Percentiles rank a stretch among this genome's conserved stretches.
Conservation (phyloP, 2,113 vertebrate genomes). For the Corythornis vintsioides region DNA sequence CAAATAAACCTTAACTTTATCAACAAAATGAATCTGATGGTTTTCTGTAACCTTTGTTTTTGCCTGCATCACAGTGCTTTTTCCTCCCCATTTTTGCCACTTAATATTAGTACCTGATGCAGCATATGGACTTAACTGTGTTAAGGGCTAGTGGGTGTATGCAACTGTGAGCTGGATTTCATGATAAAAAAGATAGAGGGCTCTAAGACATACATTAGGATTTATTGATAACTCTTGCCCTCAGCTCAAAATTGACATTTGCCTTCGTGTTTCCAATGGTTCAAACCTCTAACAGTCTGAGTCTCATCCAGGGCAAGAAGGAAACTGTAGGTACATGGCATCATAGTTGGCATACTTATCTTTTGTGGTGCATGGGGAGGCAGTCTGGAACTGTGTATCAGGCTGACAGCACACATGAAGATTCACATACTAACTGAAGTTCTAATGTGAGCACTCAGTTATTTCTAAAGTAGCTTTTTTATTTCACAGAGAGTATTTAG, state of each 20-base stretch:
- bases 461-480: background rate
- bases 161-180: background rate
- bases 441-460: background rate
- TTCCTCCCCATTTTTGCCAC: background rate
- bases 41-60: background rate
- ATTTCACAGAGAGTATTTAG: background rate
- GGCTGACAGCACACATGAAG: background rate
- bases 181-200: background rate
- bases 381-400: background rate
- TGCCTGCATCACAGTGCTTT: background rate
- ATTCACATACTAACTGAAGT: background rate
- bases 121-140: background rate
- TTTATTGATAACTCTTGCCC: background rate
- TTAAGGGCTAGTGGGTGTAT: background rate
- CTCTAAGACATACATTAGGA: rapidly evolving
- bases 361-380: background rate
- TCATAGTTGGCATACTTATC: background rate
- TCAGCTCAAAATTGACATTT: background rate
- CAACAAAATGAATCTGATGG: background rate
- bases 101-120: background rate
- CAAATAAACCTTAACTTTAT: background rate
- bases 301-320: background rate
- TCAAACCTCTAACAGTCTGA: background rate
- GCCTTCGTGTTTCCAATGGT: background rate
- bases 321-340: background rate